phyloP scores from a whole-genome alignment of 2,797 vertebrate species.

The Hapalemur alaotrensis region DNA sequence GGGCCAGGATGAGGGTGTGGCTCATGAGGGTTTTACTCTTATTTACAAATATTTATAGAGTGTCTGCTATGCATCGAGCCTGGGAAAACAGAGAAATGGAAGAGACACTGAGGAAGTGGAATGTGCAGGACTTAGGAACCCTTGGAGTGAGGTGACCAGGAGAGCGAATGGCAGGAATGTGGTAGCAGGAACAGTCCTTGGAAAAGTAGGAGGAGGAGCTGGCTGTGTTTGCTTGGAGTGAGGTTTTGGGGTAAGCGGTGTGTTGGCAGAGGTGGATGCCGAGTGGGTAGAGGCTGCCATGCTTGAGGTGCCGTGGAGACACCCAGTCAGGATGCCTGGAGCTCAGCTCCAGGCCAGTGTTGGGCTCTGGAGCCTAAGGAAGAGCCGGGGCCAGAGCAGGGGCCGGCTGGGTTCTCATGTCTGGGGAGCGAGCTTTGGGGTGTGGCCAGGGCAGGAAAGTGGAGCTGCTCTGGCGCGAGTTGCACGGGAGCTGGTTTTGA shows the following conservation, averaged over 20 bases:
- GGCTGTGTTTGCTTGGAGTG: neutral
- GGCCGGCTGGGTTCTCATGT: neutral
- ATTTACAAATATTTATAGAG: neutral
- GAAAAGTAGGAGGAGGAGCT: neutral
- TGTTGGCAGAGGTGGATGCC: neutral
- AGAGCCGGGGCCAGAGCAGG: neutral
- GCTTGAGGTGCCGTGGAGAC: neutral
- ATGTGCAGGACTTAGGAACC: neutral
- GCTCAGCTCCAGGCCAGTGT: neutral
- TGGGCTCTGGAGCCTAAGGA: neutral
- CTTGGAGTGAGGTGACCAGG: fast-evolving
- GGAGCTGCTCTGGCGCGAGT: neutral
- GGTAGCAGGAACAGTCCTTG: neutral
- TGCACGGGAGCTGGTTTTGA: neutral
- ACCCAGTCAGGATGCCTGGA: neutral
- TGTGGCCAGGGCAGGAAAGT: too few relatives aligned
- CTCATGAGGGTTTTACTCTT: neutral
- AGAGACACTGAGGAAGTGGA: neutral
- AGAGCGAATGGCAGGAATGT: neutral
- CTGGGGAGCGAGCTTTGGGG: neutral
- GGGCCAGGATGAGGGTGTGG: neutral
- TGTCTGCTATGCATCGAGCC: neutral
- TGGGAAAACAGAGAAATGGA: neutral
- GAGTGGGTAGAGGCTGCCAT: fast-evolving
- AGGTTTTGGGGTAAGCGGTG: too few relatives aligned